Evolutionary conservation across 2,888 invertebrate genomes (phyloP), one percentile per base, ranked within the genome.

Genomic region (Leptura quadrifasciata): DNA sequence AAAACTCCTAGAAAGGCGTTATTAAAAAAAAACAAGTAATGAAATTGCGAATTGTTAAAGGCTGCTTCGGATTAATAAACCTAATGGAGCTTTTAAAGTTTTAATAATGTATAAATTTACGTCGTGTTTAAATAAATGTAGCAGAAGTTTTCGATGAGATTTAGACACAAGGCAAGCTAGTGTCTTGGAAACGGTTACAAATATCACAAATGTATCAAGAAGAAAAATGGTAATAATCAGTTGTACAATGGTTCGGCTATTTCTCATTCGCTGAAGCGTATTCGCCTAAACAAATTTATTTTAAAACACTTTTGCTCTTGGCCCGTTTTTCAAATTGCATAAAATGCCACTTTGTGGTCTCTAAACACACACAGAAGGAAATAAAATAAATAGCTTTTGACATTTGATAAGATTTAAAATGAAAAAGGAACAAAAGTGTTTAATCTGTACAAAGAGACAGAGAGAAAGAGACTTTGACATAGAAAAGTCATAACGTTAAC

Each of bases 181-280:
- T 47, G 47, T 47, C 47, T 47, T n/a, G 47, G 47, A 47, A 47
- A 47, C 4, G 15, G 47, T 47, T n/a, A 64, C 52, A 75, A 70
- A 64, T 64, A 70, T 12, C 70, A 54, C 57, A 31, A 70, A 75
- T 54, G 55, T 55, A 18, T 18, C 35, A 15, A n/a, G 21, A 21
- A 69, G 74, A 75, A 64, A 70, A 70, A 75, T 75, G 74, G 57
- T 70, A 39, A 75, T 64, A 60, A 75, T 70, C 74, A 69, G 69
- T 55, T 61, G 55, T 63, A 55, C 35, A 55, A 63, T 61, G 72
- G 63, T 52, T 21, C 63, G 31, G 17, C 17, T 31, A 39, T 60
- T 60, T 69, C 60, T 70, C 69, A 12, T 69, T 69, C 39, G 52
- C 67, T 27, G 52, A n/a, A 52, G 24, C 61, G 63, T 31, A 39